phyloP scores from a whole-genome alignment of 2,888 invertebrate species.

The Meandrusa payeni region DNA sequence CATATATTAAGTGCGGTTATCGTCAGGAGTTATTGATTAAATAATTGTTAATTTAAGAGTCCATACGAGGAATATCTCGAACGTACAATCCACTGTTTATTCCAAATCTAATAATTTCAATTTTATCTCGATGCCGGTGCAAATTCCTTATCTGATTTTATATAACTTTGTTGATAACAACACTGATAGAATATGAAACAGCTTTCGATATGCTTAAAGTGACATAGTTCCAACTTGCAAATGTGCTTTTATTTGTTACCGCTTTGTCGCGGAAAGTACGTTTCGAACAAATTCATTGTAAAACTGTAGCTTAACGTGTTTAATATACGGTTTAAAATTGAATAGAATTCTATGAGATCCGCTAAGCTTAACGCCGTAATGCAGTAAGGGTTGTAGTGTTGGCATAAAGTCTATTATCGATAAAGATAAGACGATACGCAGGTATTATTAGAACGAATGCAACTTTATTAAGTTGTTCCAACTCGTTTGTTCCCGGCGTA shows the following conservation, averaged over 20 bases:
- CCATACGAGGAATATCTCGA: constrained; percentile 45
- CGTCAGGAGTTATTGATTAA: constrained; percentile 25
- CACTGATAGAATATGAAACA: constrained; percentile 58
- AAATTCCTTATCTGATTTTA: constrained; percentile 52
- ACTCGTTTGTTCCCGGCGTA: constrained; percentile 31
- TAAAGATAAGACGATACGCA: constrained; percentile 53
- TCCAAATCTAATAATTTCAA: constrained; percentile 57
- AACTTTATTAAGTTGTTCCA: constrained; percentile 62
- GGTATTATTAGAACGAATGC: constrained; percentile 56
- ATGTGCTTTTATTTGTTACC: constrained; percentile 41
- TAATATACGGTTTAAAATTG: constrained; percentile 26
- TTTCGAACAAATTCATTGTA: not conserved
- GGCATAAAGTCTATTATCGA: constrained; percentile 61
- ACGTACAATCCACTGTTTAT: constrained; percentile 48
- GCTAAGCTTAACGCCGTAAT: constrained; percentile 3
- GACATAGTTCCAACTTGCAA: constrained; percentile 55
- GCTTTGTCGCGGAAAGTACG: constrained; percentile 38
- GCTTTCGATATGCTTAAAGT: constrained; percentile 40
- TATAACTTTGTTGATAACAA: constrained; percentile 50
- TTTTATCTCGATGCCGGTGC: constrained; percentile 50
- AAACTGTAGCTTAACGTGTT: constrained; percentile 23
- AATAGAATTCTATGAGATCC: constrained; percentile 19
- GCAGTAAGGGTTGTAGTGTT: constrained; percentile 45
- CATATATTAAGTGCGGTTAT: no score
- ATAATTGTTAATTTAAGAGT: constrained; percentile 44